Conservation (phyloP, 2,888 invertebrate species). For the Disparrhopalites patrizii region DNA sequence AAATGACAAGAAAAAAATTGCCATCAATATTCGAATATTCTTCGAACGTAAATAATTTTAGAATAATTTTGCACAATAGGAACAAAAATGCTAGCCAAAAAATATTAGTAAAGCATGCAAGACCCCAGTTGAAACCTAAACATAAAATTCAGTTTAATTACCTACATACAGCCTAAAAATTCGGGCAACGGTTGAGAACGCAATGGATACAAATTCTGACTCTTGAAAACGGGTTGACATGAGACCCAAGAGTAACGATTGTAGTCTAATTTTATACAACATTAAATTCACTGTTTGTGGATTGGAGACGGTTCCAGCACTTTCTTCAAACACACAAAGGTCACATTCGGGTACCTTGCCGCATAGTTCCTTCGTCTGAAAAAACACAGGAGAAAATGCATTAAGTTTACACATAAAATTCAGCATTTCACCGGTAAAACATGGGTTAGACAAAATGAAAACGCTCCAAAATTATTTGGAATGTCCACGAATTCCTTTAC, state of each 20-base stretch:
- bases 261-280: constrained; percentile 34
- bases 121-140: background rate
- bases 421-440: too few species aligned
- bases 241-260: constrained; percentile 36
- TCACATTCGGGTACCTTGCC: constrained; percentile 34
- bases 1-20: too few species aligned
- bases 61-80: background rate
- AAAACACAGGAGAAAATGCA: too few species aligned
- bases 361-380: constrained; percentile 32
- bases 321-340: constrained; percentile 39
- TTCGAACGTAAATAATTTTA: too few species aligned
- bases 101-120: too few species aligned
- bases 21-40: too few species aligned
- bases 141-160: constrained; percentile 17
- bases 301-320: constrained; percentile 17
- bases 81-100: background rate
- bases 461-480: too few species aligned
- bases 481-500: too few species aligned
- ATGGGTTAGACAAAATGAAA: too few species aligned
- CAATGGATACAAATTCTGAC: constrained; percentile 32
- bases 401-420: too few species aligned
- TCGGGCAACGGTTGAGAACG: constrained; percentile 34
- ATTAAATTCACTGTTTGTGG: constrained; percentile 31
- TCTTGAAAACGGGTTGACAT: constrained; percentile 23
- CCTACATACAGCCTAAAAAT: constrained; percentile 41